Conservation (phyloP, 2,888 invertebrate genomes). For the Callosobruchus maculatus region DNA sequence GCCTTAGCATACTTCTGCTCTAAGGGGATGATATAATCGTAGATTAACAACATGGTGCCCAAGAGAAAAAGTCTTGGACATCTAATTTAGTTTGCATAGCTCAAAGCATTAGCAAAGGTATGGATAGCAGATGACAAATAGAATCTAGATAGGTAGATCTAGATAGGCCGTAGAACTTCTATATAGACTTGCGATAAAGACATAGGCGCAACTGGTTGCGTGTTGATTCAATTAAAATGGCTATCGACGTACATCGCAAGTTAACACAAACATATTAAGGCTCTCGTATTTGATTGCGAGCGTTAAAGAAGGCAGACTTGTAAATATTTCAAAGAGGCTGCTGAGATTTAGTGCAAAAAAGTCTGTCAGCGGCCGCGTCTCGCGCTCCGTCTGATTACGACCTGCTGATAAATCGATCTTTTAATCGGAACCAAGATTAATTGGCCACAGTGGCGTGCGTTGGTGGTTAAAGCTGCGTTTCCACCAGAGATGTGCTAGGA, state of each 20-base stretch:
- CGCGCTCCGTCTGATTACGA: neutral
- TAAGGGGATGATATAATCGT: too few species aligned
- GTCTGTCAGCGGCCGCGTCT: neutral
- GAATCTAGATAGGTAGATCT: too few species aligned
- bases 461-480: neutral
- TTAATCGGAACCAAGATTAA: neutral
- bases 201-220: too few species aligned
- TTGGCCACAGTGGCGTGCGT: neutral
- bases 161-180: too few species aligned
- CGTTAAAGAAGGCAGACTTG: neutral
- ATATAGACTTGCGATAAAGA: too few species aligned
- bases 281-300: neutral
- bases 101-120: too few species aligned
- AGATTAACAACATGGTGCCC: too few species aligned
- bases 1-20: too few species aligned
- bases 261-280: neutral
- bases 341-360: neutral
- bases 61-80: too few species aligned
- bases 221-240: neutral
- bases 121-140: too few species aligned
- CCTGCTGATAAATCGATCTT: neutral
- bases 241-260: neutral
- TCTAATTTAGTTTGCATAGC: too few species aligned
- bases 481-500: too few species aligned
- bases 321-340: neutral